Percentiles rank a stretch among this genome's conserved stretches.
Evolutionary conservation across 2,113 vertebrate species (phyloP).

Genomic region (Pluvianellus socialis): DNA sequence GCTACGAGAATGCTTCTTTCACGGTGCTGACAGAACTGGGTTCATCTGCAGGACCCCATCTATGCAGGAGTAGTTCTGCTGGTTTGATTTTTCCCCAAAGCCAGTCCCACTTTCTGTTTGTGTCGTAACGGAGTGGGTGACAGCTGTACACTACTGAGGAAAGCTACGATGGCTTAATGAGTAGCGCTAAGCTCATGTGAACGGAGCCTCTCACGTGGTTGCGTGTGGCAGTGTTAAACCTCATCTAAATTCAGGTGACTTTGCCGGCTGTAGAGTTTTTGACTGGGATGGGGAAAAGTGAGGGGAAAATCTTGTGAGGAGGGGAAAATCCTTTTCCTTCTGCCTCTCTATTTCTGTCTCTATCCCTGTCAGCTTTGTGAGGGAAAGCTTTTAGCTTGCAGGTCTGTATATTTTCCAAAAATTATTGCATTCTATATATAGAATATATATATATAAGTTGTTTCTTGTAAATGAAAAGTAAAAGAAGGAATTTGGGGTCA

Average conservation of each 20-base stretch:
- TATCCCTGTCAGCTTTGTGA: neutral
- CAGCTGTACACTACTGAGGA: neutral
- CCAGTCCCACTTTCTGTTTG: neutral
- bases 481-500: neutral
- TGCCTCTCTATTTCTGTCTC: neutral
- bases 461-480: neutral
- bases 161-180: neutral
- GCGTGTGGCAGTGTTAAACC: neutral
- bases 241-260: neutral
- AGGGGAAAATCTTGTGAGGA: neutral
- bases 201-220: neutral
- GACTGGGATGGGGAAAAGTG: neutral
- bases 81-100: neutral
- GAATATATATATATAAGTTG: neutral
- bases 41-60: neutral
- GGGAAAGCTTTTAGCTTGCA: neutral
- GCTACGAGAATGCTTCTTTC: neutral
- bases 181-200: neutral
- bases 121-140: accelerated
- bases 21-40: too few relatives aligned
- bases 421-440: neutral
- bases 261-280: neutral
- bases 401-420: neutral
- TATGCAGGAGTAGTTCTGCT: neutral
- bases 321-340: neutral